Conservation (phyloP, 2,113 vertebrate species). For the Malurus melanocephalus region DNA sequence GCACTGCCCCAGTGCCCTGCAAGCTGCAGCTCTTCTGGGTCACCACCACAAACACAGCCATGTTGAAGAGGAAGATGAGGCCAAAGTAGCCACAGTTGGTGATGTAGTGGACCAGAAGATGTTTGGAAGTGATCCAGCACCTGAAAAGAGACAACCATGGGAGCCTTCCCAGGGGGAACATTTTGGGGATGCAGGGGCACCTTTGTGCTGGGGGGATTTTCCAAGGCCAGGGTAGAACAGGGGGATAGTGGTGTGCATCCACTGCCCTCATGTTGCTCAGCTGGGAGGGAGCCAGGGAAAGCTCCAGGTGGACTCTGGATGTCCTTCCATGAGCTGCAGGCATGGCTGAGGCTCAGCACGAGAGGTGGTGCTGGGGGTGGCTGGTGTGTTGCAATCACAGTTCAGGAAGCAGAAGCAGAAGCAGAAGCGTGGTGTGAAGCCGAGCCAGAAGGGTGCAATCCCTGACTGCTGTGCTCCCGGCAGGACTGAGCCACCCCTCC, state of each 20-base stretch:
- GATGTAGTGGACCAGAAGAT: conserved; percentile 62
- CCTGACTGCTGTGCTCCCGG: rapidly evolving
- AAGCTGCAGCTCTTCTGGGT: conserved; percentile 70
- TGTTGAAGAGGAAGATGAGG: conserved; percentile 76
- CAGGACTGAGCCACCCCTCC: neutral
- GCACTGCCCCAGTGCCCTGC: neutral
- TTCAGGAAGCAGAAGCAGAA: neutral
- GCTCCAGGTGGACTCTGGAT: neutral
- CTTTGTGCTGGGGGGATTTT: neutral
- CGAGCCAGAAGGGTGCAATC: neutral
- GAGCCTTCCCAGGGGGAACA: neutral
- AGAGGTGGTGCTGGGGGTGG: neutral
- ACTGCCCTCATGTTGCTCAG: rapidly evolving
- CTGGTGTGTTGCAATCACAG: neutral
- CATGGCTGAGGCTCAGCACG: rapidly evolving
- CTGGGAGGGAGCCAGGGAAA: neutral
- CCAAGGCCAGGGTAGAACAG: neutral
- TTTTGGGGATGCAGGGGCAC: neutral
- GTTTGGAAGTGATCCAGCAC: conserved; percentile 79
- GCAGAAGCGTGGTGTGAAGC: rapidly evolving
- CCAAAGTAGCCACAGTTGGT: conserved; percentile 76
- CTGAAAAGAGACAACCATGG: conserved; percentile 47
- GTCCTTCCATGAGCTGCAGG: neutral
- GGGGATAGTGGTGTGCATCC: rapidly evolving
- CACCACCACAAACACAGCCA: conserved; percentile 65